Conservation (phyloP, 2,888 invertebrate genomes). For the Drosophila peninsularis region DNA sequence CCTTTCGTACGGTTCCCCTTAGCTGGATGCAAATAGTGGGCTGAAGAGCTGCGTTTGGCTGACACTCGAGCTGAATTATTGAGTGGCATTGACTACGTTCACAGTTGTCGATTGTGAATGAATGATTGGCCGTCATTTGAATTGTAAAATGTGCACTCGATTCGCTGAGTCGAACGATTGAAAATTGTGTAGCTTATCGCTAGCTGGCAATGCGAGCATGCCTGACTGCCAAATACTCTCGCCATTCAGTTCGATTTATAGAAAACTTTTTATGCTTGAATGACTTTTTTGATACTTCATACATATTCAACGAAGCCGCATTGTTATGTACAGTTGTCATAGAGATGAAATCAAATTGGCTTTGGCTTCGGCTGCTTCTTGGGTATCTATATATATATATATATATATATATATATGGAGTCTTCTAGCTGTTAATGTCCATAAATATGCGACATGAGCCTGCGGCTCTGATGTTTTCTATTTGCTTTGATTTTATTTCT, state of each 20-base stretch:
- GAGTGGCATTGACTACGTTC: conserved; percentile 30
- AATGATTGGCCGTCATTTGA: conserved; percentile 54
- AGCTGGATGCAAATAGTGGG: conserved; percentile 25
- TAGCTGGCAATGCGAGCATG: background rate
- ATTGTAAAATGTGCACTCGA: conserved; percentile 63
- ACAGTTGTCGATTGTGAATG: conserved; percentile 27
- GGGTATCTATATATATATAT: background rate
- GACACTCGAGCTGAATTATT: conserved; percentile 46
- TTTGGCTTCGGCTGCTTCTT: background rate
- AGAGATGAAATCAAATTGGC: background rate
- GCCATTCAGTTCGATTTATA: background rate
- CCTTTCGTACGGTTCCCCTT: background rate
- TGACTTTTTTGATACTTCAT: too few relatives aligned
- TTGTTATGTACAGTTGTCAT: background rate
- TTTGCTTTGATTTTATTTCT: conserved; percentile 61
- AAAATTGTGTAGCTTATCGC: conserved; percentile 27
- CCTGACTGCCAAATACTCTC: background rate
- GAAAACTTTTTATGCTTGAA: background rate
- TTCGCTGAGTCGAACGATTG: conserved; percentile 45
- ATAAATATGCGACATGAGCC: conserved; percentile 51
- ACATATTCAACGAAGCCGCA: background rate
- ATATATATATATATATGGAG: background rate
- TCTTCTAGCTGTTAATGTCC: conserved; percentile 24
- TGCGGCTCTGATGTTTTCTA: conserved; percentile 51
- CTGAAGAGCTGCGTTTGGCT: conserved; percentile 8